Percentiles rank a stretch among this genome's conserved stretches.
phyloP scores from a whole-genome alignment of 2,888 invertebrate species.

The Drosophila anceps region DNA sequence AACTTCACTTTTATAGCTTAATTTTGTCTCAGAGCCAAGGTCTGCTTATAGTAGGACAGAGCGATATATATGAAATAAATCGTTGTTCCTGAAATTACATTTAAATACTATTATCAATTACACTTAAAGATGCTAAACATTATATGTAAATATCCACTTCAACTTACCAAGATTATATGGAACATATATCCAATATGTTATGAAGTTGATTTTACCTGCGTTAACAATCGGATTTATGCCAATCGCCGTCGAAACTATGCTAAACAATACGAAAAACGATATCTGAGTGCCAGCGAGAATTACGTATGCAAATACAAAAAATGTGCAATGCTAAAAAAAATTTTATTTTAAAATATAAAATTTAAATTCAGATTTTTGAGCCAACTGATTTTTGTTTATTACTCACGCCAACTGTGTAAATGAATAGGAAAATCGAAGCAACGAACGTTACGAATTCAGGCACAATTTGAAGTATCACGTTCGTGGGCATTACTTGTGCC shows the following conservation, averaged over 20 bases:
- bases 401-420: neutral
- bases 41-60: neutral
- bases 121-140: neutral
- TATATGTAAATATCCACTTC: neutral
- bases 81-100: neutral
- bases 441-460: neutral
- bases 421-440: neutral
- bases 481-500: neutral
- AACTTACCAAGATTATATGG: neutral
- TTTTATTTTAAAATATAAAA: neutral
- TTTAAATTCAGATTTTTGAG: neutral
- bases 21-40: neutral
- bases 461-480: neutral
- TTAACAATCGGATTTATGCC: neutral
- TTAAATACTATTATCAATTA: neutral
- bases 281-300: neutral
- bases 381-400: neutral
- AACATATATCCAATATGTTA: neutral
- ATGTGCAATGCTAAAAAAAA: neutral
- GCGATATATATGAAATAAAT: neutral
- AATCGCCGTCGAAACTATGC: neutral
- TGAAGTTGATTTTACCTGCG: neutral
- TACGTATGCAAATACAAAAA: neutral
- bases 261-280: neutral
- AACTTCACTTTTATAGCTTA: neutral